Percentiles rank a stretch among this genome's conserved stretches.
Evolutionary conservation across 2,888 invertebrate species (phyloP).

Genomic region (Hololepta plana): DNA sequence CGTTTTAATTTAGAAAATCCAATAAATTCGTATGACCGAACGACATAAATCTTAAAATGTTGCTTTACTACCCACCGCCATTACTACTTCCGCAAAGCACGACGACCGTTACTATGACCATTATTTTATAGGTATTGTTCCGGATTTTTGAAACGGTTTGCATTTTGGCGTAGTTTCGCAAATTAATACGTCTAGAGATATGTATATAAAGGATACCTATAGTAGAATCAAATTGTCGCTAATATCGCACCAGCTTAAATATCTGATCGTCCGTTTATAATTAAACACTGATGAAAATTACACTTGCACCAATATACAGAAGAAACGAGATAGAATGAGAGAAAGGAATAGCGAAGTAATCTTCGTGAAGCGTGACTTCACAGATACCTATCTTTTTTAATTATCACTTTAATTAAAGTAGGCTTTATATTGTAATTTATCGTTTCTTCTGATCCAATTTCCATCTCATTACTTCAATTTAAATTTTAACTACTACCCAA

Average conservation of each 20-base stretch:
- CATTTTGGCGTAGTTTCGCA: no score
- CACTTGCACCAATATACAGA: slow-evolving; percentile 6
- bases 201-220: no score
- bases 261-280: slow-evolving; percentile 16
- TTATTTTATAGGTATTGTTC: no score
- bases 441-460: slow-evolving; percentile 24
- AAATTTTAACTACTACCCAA: slow-evolving; percentile 18
- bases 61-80: no score
- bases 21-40: slow-evolving; percentile 14
- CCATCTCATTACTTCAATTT: slow-evolving; percentile 27
- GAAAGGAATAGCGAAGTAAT: slow-evolving; percentile 4
- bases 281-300: slow-evolving; percentile 15
- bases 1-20: slow-evolving; percentile 13
- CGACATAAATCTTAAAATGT: no score
- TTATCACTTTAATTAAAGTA: slow-evolving; percentile 27
- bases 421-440: slow-evolving; percentile 25
- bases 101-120: no score
- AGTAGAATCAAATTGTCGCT: slow-evolving; percentile 13
- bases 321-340: no score
- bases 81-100: no score
- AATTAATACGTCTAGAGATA: no score
- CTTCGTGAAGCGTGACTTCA: slow-evolving; percentile 7
- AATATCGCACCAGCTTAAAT: slow-evolving; percentile 12
- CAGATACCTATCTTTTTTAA: slow-evolving; percentile 24
- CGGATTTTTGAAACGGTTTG: no score